Percentiles rank a stretch among this genome's conserved stretches.
Conservation (phyloP, 2,113 vertebrate species). For the Varanus salvator region DNA sequence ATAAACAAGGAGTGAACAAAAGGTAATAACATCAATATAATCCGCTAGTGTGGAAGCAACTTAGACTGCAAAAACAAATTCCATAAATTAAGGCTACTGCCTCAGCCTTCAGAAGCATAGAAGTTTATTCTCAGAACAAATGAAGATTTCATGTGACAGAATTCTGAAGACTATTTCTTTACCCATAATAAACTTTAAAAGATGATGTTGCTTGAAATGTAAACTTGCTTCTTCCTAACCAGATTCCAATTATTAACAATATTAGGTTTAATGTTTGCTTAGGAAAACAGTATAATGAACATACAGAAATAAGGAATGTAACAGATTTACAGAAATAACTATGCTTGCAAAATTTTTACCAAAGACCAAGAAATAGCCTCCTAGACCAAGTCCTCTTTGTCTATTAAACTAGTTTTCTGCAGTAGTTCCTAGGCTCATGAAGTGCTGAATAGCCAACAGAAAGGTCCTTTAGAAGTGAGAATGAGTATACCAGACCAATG, state of each 20-base stretch:
- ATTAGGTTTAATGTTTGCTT: background rate
- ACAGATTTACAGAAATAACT: background rate
- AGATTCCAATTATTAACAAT: accelerated
- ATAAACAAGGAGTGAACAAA: background rate
- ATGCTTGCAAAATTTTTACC: background rate
- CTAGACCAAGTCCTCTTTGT: slow-evolving; percentile 29
- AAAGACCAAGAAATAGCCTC: background rate
- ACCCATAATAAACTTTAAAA: background rate
- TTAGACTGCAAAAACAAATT: background rate
- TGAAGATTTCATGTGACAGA: background rate
- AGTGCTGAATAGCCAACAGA: background rate
- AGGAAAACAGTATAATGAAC: background rate
- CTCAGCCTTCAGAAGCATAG: background rate
- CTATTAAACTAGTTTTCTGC: slow-evolving; percentile 33
- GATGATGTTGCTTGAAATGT: background rate
- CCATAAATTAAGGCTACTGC: background rate
- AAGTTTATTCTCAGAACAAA: background rate
- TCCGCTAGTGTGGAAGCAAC: background rate
- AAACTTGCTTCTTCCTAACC: accelerated
- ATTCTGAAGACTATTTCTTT: background rate
- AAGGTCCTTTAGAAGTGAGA: slow-evolving; percentile 32
- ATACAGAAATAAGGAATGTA: background rate
- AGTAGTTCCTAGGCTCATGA: background rate
- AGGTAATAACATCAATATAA: background rate
- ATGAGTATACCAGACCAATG: slow-evolving; percentile 52